A percentile compares a stretch with the other conserved stretches of the same genome.
These are phyloP conservation scores for Zaprionus kolodkinae DNA, from an alignment of 1,140 invertebrate species.

Conservation along the genomic window DNA sequence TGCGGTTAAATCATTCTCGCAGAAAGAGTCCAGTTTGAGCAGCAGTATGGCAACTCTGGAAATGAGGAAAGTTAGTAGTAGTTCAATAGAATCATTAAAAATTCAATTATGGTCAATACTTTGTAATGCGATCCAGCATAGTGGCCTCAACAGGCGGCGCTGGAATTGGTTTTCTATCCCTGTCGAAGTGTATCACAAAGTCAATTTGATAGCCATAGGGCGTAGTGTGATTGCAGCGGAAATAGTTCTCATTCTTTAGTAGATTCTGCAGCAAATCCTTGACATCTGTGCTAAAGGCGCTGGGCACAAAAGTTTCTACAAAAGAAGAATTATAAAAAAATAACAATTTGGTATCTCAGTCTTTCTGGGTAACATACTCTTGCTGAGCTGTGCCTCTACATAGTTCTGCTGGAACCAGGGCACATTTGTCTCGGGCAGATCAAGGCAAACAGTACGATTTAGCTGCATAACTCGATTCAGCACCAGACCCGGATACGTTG, in stretches of 20 bases:
- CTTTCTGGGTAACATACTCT: constrained; percentile 41
- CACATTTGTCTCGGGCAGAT: constrained; percentile 86
- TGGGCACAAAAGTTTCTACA: constrained; percentile 44
- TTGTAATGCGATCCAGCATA: constrained; percentile 77
- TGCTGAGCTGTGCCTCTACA: constrained; percentile 84
- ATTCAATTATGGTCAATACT: constrained; percentile 44
- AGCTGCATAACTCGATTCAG: constrained; percentile 86
- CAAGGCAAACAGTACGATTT: constrained; percentile 87
- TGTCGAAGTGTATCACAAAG: constrained; percentile 82
- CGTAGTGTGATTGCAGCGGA: constrained; percentile 80
- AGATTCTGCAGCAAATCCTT: constrained; percentile 53
- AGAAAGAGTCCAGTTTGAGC: constrained; percentile 80
- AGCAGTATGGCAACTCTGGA: constrained; percentile 84
- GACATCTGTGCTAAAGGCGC: constrained; percentile 58
- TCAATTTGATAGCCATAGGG: constrained; percentile 83
- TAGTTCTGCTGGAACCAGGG: constrained; percentile 89
- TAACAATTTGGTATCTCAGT: not conserved
- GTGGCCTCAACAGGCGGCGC: constrained; percentile 63
- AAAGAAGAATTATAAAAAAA: constrained; percentile 23
- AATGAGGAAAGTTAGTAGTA: not conserved
- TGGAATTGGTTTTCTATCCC: constrained; percentile 56
- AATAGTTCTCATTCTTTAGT: constrained; percentile 66
- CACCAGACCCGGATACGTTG: constrained; percentile 85
- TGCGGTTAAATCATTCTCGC: constrained; percentile 76
- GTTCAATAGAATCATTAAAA: not conserved